Evolutionary conservation across 1,140 invertebrate genomes (phyloP).

Genomic region (Drosophila ananassae): DNA sequence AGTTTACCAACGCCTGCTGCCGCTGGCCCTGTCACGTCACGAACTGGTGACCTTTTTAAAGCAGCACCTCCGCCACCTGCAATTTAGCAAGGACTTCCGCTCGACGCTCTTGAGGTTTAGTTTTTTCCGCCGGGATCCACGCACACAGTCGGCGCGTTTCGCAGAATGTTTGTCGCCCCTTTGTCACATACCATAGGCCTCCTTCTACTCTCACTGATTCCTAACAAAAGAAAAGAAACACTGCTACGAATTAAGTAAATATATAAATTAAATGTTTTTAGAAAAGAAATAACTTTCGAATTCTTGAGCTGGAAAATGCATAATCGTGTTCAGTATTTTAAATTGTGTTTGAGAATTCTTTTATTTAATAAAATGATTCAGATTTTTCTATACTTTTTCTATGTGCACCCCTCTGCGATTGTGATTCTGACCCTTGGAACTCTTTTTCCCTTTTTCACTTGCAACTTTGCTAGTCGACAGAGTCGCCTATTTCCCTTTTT

Average conservation of each 20-base stretch:
- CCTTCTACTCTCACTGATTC: not conserved
- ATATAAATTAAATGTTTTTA: not conserved
- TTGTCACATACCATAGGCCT: not conserved
- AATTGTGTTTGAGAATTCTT: no score
- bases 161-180: constrained; percentile 9
- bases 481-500: constrained; percentile 31
- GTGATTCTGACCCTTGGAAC: not conserved
- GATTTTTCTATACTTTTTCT: not conserved
- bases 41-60: constrained; percentile 63
- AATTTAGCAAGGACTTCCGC: constrained; percentile 56
- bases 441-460: constrained; percentile 13
- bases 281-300: no score
- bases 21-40: constrained; percentile 26
- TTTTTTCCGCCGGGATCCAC: constrained; percentile 15
- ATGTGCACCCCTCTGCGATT: not conserved
- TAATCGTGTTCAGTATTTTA: no score
- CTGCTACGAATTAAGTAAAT: not conserved
- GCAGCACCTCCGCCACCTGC: constrained; percentile 22
- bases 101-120: constrained; percentile 5
- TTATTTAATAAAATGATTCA: not conserved
- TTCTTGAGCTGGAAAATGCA: no score
- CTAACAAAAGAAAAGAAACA: not conserved
- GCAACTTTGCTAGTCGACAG: not conserved
- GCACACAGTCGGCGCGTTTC: constrained; percentile 1
- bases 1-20: constrained; percentile 19